phyloP scores from a whole-genome alignment of 2,888 invertebrate species.

The Meta bourneti region DNA sequence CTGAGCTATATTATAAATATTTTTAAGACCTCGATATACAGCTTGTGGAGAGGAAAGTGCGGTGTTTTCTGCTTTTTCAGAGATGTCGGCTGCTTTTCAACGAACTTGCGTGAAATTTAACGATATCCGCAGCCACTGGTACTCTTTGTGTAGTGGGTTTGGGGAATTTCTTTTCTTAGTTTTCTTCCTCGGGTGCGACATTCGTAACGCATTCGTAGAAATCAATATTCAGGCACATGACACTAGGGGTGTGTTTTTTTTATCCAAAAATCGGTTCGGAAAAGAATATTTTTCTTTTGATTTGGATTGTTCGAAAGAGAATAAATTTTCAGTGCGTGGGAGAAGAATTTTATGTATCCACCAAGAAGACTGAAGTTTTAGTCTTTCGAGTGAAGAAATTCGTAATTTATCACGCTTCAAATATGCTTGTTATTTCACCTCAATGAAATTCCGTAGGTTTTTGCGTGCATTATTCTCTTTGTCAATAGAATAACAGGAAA shows the following conservation, averaged over 20 bases:
- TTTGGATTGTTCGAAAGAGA: background rate
- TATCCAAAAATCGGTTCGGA: background rate
- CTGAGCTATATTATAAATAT: conserved; percentile 43
- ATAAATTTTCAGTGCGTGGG: background rate
- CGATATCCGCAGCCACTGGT: conserved; percentile 34
- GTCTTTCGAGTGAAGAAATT: no score
- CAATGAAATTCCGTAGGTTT: no score
- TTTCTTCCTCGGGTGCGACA: background rate
- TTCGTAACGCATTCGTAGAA: background rate
- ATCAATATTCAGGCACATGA: background rate
- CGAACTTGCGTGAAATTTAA: conserved; percentile 31
- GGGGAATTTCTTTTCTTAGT: background rate
- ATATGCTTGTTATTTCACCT: no score
- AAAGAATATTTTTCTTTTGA: conserved; percentile 7
- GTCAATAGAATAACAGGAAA: no score
- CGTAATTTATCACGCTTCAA: no score
- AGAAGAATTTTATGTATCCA: background rate
- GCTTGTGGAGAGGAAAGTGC: conserved; percentile 11
- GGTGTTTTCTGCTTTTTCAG: background rate
- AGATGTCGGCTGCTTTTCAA: background rate
- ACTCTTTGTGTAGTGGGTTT: background rate
- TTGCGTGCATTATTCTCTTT: no score
- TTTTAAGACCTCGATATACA: conserved; percentile 22
- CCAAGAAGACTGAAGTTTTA: no score
- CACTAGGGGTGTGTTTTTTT: background rate